Base-by-base conservation (phyloP, 2,113 vertebrate species). In the Platysternon megacephalum region DNA sequence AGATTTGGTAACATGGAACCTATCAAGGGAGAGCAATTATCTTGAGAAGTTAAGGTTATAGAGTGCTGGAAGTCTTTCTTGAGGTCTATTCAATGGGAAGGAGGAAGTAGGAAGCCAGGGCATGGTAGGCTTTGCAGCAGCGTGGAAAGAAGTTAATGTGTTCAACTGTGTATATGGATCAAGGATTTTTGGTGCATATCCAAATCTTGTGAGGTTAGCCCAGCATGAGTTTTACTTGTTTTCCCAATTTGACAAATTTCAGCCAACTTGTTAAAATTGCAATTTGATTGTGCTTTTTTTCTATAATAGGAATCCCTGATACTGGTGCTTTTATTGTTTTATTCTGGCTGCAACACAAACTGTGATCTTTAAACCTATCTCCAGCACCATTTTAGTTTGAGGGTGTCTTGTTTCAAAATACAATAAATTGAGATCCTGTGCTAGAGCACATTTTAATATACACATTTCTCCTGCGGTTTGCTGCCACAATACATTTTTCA, bases 401-500 rank as follows among this genome's bases (percentile, higher is more conserved):
- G 21, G 78, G 42, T 88, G 4, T 78, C 88, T 86, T 85, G 44
- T 58, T 76, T n/a, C 39, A 94, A 87, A 86, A 86, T 92, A 35
- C 32, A 80, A 51, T 61, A 90, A 16, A 61, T 76, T 89, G 35
- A 81, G 55, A 49, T 32, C 49, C 56, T 32, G 9, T 32, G 32
- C 14, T 92, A 94, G 85, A 84, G 35, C 88, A 49, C 32, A 51
- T 80, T 85, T 88, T 87, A 84, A 85, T 55, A 44, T 17, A 32
- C 39, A n/a, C 26, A 2, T 65, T 84, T 79, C 52, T 92, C 85
- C 89, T 72, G 28, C 74, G 68, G 12, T 46, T 94, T 91, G 16
- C 11, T 91, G 85, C 84, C 84, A 6, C 29, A 72, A 5, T 0
- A 1, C 52, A 22, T 19, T 91, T 93, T 52, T 82, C 14, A 53